Evolutionary conservation across 92 coral and sea anemone genomes (phyloP).

Genomic region (Umimayanthus kanabou): DNA sequence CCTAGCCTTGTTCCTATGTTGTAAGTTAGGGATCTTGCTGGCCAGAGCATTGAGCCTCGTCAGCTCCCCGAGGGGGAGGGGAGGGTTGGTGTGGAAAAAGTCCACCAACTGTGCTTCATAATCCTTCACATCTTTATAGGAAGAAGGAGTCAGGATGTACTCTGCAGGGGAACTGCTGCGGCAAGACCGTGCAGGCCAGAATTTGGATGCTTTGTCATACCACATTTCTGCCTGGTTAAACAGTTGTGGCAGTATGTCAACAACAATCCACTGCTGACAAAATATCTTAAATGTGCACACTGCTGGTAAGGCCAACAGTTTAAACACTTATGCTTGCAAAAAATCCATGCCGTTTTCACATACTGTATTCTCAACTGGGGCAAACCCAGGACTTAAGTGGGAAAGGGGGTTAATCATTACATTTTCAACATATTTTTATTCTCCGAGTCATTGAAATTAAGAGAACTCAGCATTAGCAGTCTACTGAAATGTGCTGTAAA

Average conservation of each 20-base stretch:
- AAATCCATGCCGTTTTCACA: no score
- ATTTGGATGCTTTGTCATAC: constrained; percentile 74
- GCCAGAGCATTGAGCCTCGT: constrained; percentile 59
- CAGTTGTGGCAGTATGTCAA: neutral
- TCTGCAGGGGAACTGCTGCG: constrained; percentile 29
- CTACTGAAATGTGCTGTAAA: neutral
- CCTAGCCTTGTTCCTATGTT: constrained; percentile 71
- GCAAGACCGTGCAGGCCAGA: constrained; percentile 63
- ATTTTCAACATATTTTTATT: no score
- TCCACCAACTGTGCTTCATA: constrained; percentile 52
- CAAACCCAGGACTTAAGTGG: no score
- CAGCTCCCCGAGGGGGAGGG: constrained; percentile 78
- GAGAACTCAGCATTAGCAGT: neutral
- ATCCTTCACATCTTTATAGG: constrained; percentile 52
- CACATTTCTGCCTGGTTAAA: constrained; percentile 80
- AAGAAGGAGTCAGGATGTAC: constrained; percentile 50
- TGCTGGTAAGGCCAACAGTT: neutral
- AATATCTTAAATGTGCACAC: no score
- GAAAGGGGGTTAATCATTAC: no score
- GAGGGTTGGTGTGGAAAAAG: constrained; percentile 78
- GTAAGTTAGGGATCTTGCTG: constrained; percentile 60
- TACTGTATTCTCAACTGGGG: no score
- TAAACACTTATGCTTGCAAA: no score
- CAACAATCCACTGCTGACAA: neutral
- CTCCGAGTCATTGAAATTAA: neutral